Percentiles rank a stretch among this genome's conserved stretches.
phyloP scores from a whole-genome alignment of 2,797 vertebrate genomes.

The Eulemur rubriventer region DNA sequence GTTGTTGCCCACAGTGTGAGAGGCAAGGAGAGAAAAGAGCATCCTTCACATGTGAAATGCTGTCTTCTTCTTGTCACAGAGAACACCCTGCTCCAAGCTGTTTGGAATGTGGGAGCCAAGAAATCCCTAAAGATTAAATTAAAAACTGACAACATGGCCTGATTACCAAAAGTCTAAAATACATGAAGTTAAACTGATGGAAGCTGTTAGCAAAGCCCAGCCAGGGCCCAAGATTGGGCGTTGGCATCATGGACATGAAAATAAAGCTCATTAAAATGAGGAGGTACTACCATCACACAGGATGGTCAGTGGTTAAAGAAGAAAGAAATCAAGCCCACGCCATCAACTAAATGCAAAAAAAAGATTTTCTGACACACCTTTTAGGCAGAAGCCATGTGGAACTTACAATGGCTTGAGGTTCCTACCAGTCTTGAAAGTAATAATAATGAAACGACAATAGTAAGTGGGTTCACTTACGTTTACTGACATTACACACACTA shows the following conservation, averaged over 20 bases:
- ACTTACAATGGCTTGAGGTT: background rate
- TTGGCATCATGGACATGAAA: background rate
- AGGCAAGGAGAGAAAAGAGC: background rate
- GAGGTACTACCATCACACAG: background rate
- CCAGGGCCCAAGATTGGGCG: background rate
- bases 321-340: background rate
- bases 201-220: background rate
- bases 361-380: background rate
- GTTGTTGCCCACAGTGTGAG: background rate
- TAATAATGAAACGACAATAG: background rate
- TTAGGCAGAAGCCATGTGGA: background rate
- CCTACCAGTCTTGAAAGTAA: background rate
- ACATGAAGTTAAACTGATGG: slow-evolving; percentile 16
- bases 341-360: background rate
- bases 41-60: background rate
- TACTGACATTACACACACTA: too few species aligned
- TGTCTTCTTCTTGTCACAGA: background rate
- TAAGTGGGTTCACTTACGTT: background rate
- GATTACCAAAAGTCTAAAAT: slow-evolving; percentile 62
- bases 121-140: background rate
- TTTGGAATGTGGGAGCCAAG: background rate
- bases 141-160: slow-evolving; percentile 33
- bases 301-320: background rate
- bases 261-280: background rate
- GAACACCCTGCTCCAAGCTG: background rate